Conservation (phyloP, 2,797 vertebrate species). For the Thripadectes ignobilis region DNA sequence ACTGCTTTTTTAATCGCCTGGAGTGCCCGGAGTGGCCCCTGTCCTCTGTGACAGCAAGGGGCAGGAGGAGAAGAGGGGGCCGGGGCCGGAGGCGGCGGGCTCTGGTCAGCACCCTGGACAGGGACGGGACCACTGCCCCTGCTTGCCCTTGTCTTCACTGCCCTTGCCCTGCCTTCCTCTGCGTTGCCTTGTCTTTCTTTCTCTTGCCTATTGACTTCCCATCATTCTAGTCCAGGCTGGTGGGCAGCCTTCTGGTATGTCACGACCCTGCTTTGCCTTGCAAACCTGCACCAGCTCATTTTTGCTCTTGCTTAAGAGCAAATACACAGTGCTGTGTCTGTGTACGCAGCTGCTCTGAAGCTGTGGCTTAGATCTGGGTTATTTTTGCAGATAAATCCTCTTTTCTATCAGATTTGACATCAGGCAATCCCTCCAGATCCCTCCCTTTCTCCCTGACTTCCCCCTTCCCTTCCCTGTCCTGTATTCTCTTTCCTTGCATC, state of each 20-base stretch:
- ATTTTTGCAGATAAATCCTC: slow-evolving; percentile 70
- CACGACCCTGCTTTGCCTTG: not conserved
- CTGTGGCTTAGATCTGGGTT: slow-evolving; percentile 61
- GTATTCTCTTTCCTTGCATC: not conserved
- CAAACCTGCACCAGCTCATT: not conserved
- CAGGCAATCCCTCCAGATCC: slow-evolving; percentile 49
- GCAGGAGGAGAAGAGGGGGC: not conserved
- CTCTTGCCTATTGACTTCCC: not conserved
- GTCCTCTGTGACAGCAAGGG: not conserved
- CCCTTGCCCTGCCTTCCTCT: too few relatives aligned
- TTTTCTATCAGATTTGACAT: slow-evolving; percentile 70
- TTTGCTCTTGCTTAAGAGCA: slow-evolving; percentile 6
- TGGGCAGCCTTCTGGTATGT: not conserved
- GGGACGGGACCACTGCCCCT: not conserved
- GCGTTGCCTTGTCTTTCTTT: not conserved
- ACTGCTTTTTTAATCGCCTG: not conserved
- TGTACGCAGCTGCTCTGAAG: slow-evolving; percentile 26
- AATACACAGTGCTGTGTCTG: not conserved
- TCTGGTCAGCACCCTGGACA: slow-evolving; percentile 47
- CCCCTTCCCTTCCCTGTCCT: not conserved
- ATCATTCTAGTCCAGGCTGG: not conserved
- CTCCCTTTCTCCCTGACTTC: slow-evolving; percentile 7
- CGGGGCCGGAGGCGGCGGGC: not conserved
- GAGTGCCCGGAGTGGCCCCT: not conserved
- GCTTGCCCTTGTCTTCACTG: not conserved